Percentiles rank a stretch among this genome's conserved stretches.
phyloP scores from a whole-genome alignment of 2,797 vertebrate species.

The Glyptemys insculpta region DNA sequence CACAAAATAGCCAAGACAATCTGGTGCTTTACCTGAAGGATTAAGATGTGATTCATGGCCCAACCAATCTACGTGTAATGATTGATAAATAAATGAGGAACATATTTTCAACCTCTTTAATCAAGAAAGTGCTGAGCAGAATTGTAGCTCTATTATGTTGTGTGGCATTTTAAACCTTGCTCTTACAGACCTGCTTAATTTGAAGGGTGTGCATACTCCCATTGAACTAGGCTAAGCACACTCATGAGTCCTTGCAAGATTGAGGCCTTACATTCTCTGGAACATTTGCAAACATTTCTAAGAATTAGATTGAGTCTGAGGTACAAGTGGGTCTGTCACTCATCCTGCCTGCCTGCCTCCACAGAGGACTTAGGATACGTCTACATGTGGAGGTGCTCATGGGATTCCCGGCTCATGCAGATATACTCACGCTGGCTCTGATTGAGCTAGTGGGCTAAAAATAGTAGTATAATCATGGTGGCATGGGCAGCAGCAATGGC shows the following conservation, averaged over 20 bases:
- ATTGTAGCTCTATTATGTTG: neutral
- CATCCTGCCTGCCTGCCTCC: neutral
- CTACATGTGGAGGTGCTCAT: too few species aligned
- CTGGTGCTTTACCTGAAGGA: constrained; percentile 1
- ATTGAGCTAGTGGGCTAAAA: too few species aligned
- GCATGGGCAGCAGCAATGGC: too few species aligned
- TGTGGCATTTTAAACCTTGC: neutral
- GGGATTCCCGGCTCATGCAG: too few species aligned
- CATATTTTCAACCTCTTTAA: neutral
- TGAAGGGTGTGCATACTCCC: neutral
- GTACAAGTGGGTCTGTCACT: neutral
- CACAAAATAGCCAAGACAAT: constrained; percentile 21
- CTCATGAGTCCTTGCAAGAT: neutral
- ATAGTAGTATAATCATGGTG: too few species aligned
- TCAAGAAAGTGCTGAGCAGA: neutral
- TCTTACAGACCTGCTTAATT: neutral
- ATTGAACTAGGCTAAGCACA: neutral
- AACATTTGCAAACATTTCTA: neutral
- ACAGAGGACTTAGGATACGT: neutral
- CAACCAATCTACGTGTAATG: neutral
- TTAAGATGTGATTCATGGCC: neutral
- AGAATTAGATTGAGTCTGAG: neutral
- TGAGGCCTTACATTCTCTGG: neutral
- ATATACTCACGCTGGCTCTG: too few species aligned
- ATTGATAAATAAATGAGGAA: neutral